phyloP scores from a whole-genome alignment of 2,888 invertebrate genomes.

The Catocala nupta region DNA sequence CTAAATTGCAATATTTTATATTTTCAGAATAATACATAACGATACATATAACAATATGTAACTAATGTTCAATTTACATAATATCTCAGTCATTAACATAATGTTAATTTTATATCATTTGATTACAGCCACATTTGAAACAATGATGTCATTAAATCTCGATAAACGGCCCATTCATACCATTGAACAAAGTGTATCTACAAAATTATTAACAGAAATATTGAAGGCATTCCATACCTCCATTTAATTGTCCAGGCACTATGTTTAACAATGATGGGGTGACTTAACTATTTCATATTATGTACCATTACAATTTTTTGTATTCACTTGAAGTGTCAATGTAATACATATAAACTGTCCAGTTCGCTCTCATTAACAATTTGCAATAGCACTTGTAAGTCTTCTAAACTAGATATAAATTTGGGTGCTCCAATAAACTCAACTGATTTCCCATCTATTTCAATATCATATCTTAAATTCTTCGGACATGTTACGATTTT shows the following conservation, averaged over 20 bases:
- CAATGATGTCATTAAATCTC: conserved; percentile 16
- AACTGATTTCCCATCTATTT: conserved; percentile 76
- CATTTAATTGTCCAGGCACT: conserved; percentile 46
- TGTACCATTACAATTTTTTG: conserved; percentile 38
- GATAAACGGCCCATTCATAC: conserved; percentile 12
- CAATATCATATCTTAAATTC: conserved; percentile 79
- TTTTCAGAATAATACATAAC: conserved; percentile 47
- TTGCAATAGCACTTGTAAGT: conserved; percentile 81
- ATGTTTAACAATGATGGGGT: conserved; percentile 39
- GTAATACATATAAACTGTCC: conserved; percentile 77
- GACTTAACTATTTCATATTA: conserved; percentile 45
- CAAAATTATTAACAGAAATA: conserved; percentile 24
- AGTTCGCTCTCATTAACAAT: conserved; percentile 83
- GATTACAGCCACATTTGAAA: conserved; percentile 32
- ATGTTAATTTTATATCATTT: conserved; percentile 33
- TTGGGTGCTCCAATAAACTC: conserved; percentile 84
- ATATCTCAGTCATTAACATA: conserved; percentile 48
- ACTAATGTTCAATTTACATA: conserved; percentile 41
- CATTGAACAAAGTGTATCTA: conserved; percentile 15
- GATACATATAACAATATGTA: conserved; percentile 46
- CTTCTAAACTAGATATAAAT: conserved; percentile 78
- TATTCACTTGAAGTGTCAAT: conserved; percentile 58
- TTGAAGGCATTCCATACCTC: conserved; percentile 51
- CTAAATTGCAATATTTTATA: conserved; percentile 49
- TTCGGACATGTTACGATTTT: conserved; percentile 80